phyloP scores from a whole-genome alignment of 2,888 invertebrate genomes.

The Gryllus longicercus region DNA sequence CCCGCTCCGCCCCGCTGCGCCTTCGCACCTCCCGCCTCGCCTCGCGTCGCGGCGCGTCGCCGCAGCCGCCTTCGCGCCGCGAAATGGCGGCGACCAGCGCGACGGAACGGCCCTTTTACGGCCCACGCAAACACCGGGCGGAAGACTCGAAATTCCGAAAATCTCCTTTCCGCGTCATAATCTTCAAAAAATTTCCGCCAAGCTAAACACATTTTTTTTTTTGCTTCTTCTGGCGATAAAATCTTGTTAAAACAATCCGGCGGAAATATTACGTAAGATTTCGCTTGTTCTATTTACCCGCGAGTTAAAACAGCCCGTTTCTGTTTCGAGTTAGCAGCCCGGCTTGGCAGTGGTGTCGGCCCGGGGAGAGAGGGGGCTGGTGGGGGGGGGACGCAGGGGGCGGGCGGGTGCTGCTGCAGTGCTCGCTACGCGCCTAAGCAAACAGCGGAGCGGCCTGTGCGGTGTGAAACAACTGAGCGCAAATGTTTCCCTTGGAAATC shows the following conservation, averaged over 20 bases:
- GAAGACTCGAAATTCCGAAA: background rate
- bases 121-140: background rate
- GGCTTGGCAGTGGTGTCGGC: background rate
- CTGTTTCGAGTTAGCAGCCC: background rate
- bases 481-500: background rate
- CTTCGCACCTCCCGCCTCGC: background rate
- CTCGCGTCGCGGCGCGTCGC: background rate
- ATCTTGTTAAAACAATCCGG: constrained; percentile 2
- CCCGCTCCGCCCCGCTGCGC: background rate
- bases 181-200: constrained; percentile 17
- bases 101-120: background rate
- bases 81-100: background rate
- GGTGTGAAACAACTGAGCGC: background rate
- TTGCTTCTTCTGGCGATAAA: background rate
- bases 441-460: background rate
- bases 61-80: background rate
- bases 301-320: constrained; percentile 1
- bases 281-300: constrained; percentile 8
- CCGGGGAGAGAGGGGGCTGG: background rate
- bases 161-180: constrained; percentile 17
- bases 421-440: background rate
- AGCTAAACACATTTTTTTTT: background rate
- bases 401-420: background rate
- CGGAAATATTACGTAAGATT: constrained; percentile 17
- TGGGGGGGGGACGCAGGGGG: background rate